These are phyloP conservation scores for Drosophila carrolli DNA, from an alignment of 1,140 invertebrate species.

Conservation along the genomic window DNA sequence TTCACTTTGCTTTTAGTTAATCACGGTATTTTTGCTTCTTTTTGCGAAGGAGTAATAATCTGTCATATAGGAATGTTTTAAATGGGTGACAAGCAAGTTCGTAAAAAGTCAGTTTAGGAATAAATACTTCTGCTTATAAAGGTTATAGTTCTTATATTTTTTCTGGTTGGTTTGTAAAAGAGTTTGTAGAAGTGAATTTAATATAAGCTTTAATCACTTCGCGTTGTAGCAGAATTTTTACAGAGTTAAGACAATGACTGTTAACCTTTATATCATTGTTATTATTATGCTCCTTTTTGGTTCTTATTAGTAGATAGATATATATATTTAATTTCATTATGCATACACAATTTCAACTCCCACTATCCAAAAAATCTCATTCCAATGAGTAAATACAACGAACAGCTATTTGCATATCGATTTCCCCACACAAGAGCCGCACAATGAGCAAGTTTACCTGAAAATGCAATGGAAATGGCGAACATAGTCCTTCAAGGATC, in stretches of 20 bases:
- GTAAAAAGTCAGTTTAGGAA: not conserved
- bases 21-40: slow-evolving; percentile 12
- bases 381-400: slow-evolving; percentile 3
- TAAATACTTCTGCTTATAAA: no score
- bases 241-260: no score
- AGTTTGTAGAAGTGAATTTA: no score
- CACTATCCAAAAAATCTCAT: not conserved
- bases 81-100: slow-evolving; percentile 11
- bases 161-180: no score
- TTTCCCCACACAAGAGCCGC: slow-evolving; percentile 22
- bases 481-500: slow-evolving; percentile 20
- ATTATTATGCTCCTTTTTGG: no score
- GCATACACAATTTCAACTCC: not conserved
- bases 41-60: slow-evolving; percentile 12
- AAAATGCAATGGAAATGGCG: slow-evolving; percentile 58
- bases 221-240: no score
- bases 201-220: no score
- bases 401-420: slow-evolving; percentile 37
- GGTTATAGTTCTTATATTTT: no score
- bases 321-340: no score
- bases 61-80: not conserved
- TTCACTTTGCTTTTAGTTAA: slow-evolving; percentile 42
- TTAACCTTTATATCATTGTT: no score
- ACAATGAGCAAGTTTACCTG: slow-evolving; percentile 34
- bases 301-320: no score